These are phyloP conservation scores for Otocyon megalotis DNA, from an alignment of 2,113 vertebrate species.

Conservation along the genomic window DNA sequence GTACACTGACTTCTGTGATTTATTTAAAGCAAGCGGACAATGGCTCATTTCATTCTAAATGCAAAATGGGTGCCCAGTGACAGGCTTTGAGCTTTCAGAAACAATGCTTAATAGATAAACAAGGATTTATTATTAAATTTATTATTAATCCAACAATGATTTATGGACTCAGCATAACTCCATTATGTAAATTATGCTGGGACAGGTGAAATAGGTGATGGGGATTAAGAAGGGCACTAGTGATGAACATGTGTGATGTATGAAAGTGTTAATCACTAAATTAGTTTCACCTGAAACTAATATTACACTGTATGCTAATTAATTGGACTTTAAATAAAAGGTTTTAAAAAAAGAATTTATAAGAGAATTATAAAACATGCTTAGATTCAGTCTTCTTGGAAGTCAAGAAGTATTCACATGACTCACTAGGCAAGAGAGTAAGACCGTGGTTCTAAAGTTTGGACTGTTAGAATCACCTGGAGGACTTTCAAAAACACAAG, in stretches of 20 bases:
- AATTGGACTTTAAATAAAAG: background rate
- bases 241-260: background rate
- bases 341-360: background rate
- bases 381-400: background rate
- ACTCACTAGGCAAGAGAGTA: background rate
- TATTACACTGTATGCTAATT: background rate
- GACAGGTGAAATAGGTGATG: background rate
- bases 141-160: background rate
- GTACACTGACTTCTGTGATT: background rate
- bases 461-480: background rate
- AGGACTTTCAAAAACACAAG: background rate
- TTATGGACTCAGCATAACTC: background rate
- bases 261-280: background rate
- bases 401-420: background rate
- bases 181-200: background rate
- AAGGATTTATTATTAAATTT: conserved; percentile 23
- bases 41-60: background rate
- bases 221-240: background rate
- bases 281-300: background rate
- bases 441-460: background rate
- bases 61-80: background rate
- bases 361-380: background rate
- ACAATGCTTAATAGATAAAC: background rate
- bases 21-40: background rate
- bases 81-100: background rate